Base-by-base conservation (phyloP, 2,113 vertebrate genomes). In the Synchiropus splendidus region DNA sequence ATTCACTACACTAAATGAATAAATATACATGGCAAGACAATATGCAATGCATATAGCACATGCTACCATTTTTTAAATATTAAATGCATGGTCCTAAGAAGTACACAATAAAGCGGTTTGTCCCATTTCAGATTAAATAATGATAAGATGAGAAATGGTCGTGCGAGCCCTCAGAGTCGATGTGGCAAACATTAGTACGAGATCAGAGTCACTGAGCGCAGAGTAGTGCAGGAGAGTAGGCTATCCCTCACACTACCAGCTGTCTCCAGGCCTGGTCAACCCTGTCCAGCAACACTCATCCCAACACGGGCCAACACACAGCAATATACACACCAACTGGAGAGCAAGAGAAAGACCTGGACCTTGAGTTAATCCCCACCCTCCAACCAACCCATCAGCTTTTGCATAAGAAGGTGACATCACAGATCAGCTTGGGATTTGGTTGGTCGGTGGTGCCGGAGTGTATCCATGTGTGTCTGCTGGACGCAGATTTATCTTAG, bases 391-490 rank as follows among this genome's bases (percentile, higher is more conserved):
- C 66, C 78, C 70, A 72, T 78, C 71, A 62, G 68, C 65, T 62
- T 74, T 78, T 78, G 72, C 77, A 77, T 81, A 83, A 79, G 68
- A 65, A 74, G 58, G 72, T 83, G 84, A 86, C 75, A 77, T 85
- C 82, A 80, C 73, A 61, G 60, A 54, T 61, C 66, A 66, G 39
- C 6, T 21, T 40, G 58, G 56, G 67, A 64, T 69, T 27, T 69
- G 69, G 72, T 62, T 42, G 57, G 53, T 39, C 16, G 39, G 30
- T 49, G 42, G 51, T 53, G 36, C 4, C 53, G 43, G 39, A 42
- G 48, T 45, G 49, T 48, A 33, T 58, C 42, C n/a, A n/a, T 48
- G 42, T 45, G 37, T 18, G 32, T 48, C 11, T 36, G 16, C 43
- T 42, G 36, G 39, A 32, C 39, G 31, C 38, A 43, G 32, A 16